Base-by-base conservation (phyloP, 2,888 invertebrate species). In the Synanthedon formicaeformis region DNA sequence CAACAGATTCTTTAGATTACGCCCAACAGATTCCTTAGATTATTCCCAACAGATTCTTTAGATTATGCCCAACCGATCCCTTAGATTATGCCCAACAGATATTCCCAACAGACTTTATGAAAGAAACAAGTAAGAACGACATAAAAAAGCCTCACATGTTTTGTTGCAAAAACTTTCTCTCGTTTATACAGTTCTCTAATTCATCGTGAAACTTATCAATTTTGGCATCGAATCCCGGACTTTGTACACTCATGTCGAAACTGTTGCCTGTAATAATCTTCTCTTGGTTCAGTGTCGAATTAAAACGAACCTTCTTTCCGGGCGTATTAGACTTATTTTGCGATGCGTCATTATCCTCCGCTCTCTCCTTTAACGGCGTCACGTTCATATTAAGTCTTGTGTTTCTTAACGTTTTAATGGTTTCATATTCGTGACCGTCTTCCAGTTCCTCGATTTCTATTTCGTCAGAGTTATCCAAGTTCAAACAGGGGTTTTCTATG, bases 161-260 rank as follows among this genome's bases (percentile, higher is more conserved):
- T 57, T 87, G 88, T 53, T 83, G 78, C 54, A 88, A 69, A 58
- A 80, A 81, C 54, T 88, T 88, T 53, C 75, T 78, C 56, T 88
- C 88, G 63, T 88, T 88, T 1, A 88, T 88, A 63, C 88, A 88
- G 53, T 88, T 88, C 55, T 88, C 88, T 41, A 88, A 58, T 59
- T 88, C 88, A 65, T 88, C 87, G 56, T 88, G 88, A 59, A 83
- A 88, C 56, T 80, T 87, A 12, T 88, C 88, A 48, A 88, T 76
- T 60, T 88, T 82, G 1, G 72, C 67, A 61, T 88, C 86, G 51
- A 88, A 81, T 0, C 87, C 87, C 0, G 86, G 85, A 62, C 87
- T 86, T 54, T 79, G 79, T 1, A 86, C 63, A n/a, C 67, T 76
- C 58, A 67, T 75, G 45, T 88, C 85, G 58, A 88, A 88, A 60